Percentiles rank a stretch among this genome's conserved stretches.
Conservation (phyloP, 2,113 vertebrate species). For the Meriones unguiculatus region DNA sequence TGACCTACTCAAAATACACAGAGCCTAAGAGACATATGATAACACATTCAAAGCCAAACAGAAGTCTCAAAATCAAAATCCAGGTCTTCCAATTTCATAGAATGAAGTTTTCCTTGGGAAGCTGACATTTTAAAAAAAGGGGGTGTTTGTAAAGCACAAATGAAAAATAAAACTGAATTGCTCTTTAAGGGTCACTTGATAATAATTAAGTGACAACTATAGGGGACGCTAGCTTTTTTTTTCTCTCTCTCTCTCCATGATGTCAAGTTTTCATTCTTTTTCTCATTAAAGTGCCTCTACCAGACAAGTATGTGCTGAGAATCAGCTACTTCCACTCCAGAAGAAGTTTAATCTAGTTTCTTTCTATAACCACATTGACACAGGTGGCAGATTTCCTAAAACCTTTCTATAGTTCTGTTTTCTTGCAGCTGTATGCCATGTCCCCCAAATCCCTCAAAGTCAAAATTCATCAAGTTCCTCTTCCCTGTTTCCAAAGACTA, state of each 20-base stretch:
- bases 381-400: constrained; percentile 2
- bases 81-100: constrained; percentile 28
- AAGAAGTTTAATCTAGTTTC: constrained; percentile 46
- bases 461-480: not conserved
- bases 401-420: constrained; percentile 1
- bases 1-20: constrained; percentile 11
- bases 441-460: constrained; percentile 17
- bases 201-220: not conserved
- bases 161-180: not conserved
- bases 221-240: not conserved
- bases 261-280: constrained; percentile 35
- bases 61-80: not conserved
- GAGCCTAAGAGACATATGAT: constrained; percentile 1
- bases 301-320: not conserved
- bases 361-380: constrained; percentile 12
- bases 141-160: not conserved
- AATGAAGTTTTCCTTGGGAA: constrained; percentile 5
- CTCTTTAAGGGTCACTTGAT: not conserved
- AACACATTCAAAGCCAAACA: constrained; percentile 15
- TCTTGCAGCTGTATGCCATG: constrained; percentile 12
- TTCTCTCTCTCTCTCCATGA: not conserved
- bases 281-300: not conserved
- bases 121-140: not conserved
- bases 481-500: constrained; percentile 20
- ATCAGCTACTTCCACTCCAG: constrained; percentile 29